Percentiles rank a stretch among this genome's conserved stretches.
Evolutionary conservation across 2,888 invertebrate genomes (phyloP).

Genomic region (Galerucella nymphaeae): DNA sequence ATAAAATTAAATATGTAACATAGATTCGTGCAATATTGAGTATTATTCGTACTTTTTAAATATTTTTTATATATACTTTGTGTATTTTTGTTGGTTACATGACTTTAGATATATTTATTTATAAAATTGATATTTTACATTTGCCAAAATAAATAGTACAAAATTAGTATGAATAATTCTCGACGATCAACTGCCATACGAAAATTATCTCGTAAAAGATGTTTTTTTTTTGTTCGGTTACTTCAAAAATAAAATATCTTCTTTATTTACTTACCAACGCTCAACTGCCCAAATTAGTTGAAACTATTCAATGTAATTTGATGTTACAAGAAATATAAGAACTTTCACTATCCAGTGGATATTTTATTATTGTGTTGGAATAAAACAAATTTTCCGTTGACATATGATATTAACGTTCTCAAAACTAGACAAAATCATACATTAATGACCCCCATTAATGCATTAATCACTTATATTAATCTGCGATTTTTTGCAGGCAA

Average conservation of each 20-base stretch:
- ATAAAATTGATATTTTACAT: conserved; percentile 32
- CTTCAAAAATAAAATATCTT: neutral
- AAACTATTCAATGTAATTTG: neutral
- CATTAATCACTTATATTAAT: too few species aligned
- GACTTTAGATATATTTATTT: conserved; percentile 24
- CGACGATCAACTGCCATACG: conserved; percentile 15
- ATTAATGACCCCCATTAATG: too few species aligned
- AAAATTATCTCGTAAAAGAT: neutral
- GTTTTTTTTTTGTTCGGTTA: neutral
- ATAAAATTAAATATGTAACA: conserved; percentile 1
- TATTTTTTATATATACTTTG: conserved; percentile 26
- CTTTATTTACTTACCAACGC: neutral
- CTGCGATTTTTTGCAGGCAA: too few species aligned
- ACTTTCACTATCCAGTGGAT: too few species aligned
- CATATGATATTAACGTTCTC: too few species aligned
- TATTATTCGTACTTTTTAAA: conserved; percentile 33
- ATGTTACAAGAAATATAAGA: neutral
- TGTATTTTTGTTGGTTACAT: conserved; percentile 14
- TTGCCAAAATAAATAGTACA: conserved; percentile 19
- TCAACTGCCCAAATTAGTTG: neutral
- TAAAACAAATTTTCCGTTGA: too few species aligned
- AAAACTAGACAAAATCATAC: too few species aligned
- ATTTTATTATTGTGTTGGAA: too few species aligned
- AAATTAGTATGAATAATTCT: conserved; percentile 31
- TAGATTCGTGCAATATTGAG: conserved; percentile 19